A percentile compares a stretch with the other conserved stretches of the same genome.
phyloP scores from a whole-genome alignment of 2,113 vertebrate genomes.

The Paralichthys olivaceus region DNA sequence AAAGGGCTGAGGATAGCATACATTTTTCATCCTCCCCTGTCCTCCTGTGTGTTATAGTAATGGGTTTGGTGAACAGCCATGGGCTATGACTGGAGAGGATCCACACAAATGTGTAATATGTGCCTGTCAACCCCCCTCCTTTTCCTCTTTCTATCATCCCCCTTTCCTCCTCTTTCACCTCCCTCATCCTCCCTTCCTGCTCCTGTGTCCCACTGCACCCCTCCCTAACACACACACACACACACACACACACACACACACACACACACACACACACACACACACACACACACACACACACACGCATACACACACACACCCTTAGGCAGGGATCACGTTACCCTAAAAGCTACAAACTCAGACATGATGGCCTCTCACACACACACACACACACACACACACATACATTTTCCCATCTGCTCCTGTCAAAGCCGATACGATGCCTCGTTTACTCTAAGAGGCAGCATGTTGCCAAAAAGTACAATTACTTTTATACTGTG shows the following conservation, averaged over 20 bases:
- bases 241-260: constrained; percentile 5
- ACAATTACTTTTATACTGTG: constrained; percentile 19
- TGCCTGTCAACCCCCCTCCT: constrained; percentile 5
- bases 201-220: constrained; percentile 19
- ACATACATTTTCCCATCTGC: constrained; percentile 57
- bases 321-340: constrained; percentile 65
- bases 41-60: constrained; percentile 18
- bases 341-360: constrained; percentile 73
- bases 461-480: constrained; percentile 42
- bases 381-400: constrained; percentile 16
- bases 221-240: constrained; percentile 1
- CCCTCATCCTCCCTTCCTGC: constrained; percentile 55
- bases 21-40: constrained; percentile 8
- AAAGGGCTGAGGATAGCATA: not conserved
- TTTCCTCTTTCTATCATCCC: constrained; percentile 53
- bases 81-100: constrained; percentile 51
- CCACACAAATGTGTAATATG: constrained; percentile 56
- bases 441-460: constrained; percentile 46
- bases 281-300: constrained; percentile 1
- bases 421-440: constrained; percentile 45
- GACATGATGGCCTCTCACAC: constrained; percentile 40
- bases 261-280: constrained; percentile 12
- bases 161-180: constrained; percentile 56
- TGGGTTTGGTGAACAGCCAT: constrained; percentile 26
- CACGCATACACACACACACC: constrained; percentile 25